Evolutionary conservation across 2,113 vertebrate genomes (phyloP).

Genomic region (Callocephalon fimbriatum): DNA sequence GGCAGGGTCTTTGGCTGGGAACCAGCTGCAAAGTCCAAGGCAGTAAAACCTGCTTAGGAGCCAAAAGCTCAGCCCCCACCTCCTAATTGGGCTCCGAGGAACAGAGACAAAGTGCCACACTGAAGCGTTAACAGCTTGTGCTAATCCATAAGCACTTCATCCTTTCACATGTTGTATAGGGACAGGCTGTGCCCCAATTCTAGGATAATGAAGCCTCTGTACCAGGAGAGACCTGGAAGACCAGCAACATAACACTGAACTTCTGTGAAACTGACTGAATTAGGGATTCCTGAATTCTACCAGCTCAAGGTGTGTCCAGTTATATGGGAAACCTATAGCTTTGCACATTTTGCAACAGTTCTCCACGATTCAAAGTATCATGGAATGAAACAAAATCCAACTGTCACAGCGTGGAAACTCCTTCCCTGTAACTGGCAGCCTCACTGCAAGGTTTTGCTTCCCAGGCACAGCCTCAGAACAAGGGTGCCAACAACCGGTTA

Average conservation of each 20-base stretch:
- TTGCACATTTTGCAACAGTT: background rate
- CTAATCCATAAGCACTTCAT: background rate
- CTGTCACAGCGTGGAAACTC: background rate
- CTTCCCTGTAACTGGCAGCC: fast-evolving
- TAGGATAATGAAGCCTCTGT: background rate
- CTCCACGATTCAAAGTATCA: background rate
- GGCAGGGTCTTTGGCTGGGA: background rate
- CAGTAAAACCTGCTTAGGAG: background rate
- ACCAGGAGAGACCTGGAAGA: background rate
- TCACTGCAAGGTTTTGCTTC: background rate
- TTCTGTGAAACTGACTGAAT: background rate
- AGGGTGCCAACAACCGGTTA: background rate
- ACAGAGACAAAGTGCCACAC: background rate
- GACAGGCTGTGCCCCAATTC: background rate
- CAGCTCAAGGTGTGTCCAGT: background rate
- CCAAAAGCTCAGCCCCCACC: background rate
- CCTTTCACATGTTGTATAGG: fast-evolving
- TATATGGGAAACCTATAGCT: background rate
- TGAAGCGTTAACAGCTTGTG: background rate
- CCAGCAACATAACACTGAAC: background rate
- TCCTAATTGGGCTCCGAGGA: background rate
- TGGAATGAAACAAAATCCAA: background rate
- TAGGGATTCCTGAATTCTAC: background rate
- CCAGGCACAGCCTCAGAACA: background rate
- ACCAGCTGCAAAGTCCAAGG: background rate